Evolutionary conservation across 2,113 vertebrate species (phyloP).

Genomic region (Scytalopus superciliaris): DNA sequence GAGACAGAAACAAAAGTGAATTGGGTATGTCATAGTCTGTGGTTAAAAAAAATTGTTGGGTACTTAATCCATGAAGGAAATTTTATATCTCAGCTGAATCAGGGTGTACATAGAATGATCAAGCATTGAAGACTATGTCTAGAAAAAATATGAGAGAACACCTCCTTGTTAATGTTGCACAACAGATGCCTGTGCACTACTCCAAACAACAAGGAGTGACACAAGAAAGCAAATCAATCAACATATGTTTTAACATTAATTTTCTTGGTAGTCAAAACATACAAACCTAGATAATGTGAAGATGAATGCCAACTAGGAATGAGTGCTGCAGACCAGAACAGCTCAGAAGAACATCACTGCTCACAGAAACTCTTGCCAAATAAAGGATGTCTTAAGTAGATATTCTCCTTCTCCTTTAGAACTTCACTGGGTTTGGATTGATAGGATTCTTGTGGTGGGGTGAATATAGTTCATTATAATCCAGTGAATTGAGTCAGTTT

Average conservation of each 20-base stretch:
- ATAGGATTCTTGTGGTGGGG: not conserved
- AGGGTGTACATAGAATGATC: not conserved
- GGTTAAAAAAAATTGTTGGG: not conserved
- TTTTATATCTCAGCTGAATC: not conserved
- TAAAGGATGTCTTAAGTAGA: not conserved
- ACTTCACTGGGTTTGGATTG: not conserved
- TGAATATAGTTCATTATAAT: not conserved
- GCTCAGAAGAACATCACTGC: not conserved
- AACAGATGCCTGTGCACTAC: not conserved
- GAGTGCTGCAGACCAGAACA: not conserved
- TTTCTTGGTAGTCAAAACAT: not conserved
- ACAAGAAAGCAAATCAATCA: not conserved
- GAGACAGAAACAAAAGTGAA: not conserved
- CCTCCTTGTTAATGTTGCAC: not conserved
- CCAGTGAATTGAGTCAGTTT: not conserved
- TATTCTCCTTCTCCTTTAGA: not conserved
- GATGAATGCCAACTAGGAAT: not conserved
- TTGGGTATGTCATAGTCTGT: not conserved
- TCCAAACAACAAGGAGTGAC: not conserved
- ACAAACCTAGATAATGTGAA: not conserved
- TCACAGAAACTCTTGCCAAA: not conserved
- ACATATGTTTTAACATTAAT: not conserved
- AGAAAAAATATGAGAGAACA: constrained; percentile 17
- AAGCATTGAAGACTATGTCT: not conserved
- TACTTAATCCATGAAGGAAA: not conserved